These are phyloP conservation scores for Octonoba sinensis DNA, from an alignment of 2,888 invertebrate genomes.

Conservation along the genomic window DNA sequence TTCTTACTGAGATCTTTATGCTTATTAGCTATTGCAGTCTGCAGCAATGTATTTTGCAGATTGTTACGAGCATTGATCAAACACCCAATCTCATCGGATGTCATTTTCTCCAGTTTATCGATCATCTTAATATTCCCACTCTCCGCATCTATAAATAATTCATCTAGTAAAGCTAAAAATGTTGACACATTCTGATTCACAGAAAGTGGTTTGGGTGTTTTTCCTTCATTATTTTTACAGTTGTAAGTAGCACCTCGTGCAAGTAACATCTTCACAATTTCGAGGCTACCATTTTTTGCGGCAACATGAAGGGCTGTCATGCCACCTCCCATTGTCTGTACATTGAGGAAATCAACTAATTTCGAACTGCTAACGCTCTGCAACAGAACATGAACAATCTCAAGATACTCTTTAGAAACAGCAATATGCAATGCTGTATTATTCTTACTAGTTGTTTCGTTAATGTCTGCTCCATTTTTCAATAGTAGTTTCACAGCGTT, in stretches of 20 bases:
- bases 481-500: background rate
- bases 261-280: background rate
- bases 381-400: constrained; percentile 14
- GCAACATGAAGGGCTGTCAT: constrained; percentile 19
- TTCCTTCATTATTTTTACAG: constrained; percentile 9
- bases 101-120: background rate
- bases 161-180: background rate
- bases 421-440: constrained; percentile 2
- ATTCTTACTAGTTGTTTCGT: background rate
- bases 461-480: background rate
- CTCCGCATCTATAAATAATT: background rate
- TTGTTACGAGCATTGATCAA: background rate
- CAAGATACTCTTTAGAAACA: background rate
- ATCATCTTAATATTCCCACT: background rate
- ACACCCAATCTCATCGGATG: background rate
- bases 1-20: background rate
- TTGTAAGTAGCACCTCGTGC: constrained; percentile 21
- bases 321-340: constrained; percentile 1
- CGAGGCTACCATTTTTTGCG: background rate
- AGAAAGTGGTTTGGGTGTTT: background rate
- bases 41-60: background rate
- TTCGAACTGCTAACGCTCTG: background rate
- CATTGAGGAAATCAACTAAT: constrained; percentile 19
- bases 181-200: background rate
- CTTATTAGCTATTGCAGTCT: background rate